Conservation (phyloP, 2,113 vertebrate genomes). For the Aleadryas rufinucha region DNA sequence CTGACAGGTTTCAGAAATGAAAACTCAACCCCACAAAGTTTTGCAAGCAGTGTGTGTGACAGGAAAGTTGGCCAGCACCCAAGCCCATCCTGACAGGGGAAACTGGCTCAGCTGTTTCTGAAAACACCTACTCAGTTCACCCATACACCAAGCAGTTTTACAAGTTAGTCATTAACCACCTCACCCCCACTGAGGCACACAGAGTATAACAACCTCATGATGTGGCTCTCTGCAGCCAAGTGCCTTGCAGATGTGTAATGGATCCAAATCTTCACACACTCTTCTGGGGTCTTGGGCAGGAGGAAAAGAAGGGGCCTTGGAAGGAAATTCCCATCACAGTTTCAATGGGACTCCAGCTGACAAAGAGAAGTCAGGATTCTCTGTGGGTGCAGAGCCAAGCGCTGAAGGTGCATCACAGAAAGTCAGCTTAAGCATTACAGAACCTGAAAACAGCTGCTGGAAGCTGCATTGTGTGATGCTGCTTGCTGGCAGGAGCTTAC, state of each 20-base stretch:
- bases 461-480: not conserved
- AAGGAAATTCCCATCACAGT: not conserved
- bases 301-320: not conserved
- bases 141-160: not conserved
- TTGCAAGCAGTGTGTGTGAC: conserved; percentile 1
- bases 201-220: not conserved
- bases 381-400: not conserved
- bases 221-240: not conserved
- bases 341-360: not conserved
- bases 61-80: conserved; percentile 33
- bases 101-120: conserved; percentile 46
- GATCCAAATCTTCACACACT: not conserved
- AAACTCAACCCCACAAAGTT: conserved; percentile 1
- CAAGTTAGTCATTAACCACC: conserved; percentile 34
- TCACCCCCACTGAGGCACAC: not conserved
- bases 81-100: conserved; percentile 21
- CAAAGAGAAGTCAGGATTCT: not conserved
- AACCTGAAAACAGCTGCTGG: not conserved
- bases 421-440: not conserved
- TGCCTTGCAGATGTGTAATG: not conserved
- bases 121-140: conserved; percentile 52
- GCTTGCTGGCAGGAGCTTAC: not conserved
- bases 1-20: conserved; percentile 20
- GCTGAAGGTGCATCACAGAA: not conserved
- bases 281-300: not conserved